These are phyloP conservation scores for Pocota personata DNA, from an alignment of 2,888 invertebrate genomes.

Conservation along the genomic window DNA sequence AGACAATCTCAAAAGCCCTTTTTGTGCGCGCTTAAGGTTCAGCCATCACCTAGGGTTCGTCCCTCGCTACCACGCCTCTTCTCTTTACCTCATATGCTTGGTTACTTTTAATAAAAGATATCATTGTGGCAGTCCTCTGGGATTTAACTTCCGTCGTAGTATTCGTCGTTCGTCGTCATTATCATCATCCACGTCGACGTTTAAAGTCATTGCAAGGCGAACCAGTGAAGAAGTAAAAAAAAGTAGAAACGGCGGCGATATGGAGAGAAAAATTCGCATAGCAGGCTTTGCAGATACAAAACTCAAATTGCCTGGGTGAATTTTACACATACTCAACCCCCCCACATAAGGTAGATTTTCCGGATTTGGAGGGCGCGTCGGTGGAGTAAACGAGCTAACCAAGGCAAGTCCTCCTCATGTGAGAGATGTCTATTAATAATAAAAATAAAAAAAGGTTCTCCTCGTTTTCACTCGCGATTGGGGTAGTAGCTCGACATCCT, in stretches of 20 bases:
- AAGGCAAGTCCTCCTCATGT: constrained; percentile 52
- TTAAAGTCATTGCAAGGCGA: constrained; percentile 38
- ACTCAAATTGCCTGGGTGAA: constrained; percentile 60
- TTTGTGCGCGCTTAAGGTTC: constrained; percentile 68
- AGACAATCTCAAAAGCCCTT: constrained; percentile 66
- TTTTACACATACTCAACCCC: constrained; percentile 25
- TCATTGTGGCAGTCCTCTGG: constrained; percentile 67
- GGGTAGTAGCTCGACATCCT: neutral
- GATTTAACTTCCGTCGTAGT: constrained; percentile 63
- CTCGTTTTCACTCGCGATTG: constrained; percentile 12
- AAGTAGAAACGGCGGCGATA: constrained; percentile 42
- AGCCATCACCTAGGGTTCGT: constrained; percentile 24
- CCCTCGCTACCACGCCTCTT: neutral
- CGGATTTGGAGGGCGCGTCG: constrained; percentile 18
- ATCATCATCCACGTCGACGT: constrained; percentile 23
- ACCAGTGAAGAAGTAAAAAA: neutral
- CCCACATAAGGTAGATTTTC: constrained; percentile 25
- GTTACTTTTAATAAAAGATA: constrained; percentile 72
- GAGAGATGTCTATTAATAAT: constrained; percentile 70
- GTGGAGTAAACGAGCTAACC: constrained; percentile 44
- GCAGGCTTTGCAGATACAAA: constrained; percentile 46
- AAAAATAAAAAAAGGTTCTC: constrained; percentile 60
- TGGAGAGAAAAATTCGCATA: constrained; percentile 31
- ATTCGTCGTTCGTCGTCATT: constrained; percentile 35
- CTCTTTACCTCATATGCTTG: constrained; percentile 34